A percentile compares a stretch with the other conserved stretches of the same genome.
These are phyloP conservation scores for Serinus canaria DNA, from an alignment of 2,113 vertebrate species.

Conservation along the genomic window DNA sequence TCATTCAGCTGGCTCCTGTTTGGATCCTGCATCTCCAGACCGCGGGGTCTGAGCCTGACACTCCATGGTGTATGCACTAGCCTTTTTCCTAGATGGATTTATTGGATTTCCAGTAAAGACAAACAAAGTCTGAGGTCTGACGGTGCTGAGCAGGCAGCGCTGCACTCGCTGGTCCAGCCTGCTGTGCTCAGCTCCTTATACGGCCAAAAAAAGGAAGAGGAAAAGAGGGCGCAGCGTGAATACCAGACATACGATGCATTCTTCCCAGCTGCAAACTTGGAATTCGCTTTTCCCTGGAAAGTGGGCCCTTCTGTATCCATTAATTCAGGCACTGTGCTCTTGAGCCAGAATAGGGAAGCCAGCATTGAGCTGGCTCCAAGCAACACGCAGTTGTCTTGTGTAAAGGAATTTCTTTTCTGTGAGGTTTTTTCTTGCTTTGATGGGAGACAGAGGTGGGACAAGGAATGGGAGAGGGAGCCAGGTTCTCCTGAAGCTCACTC, in stretches of 20 bases:
- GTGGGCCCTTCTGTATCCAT: conserved; percentile 6
- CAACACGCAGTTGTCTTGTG: background rate
- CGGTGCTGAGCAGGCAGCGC: background rate
- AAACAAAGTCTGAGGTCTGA: conserved; percentile 52
- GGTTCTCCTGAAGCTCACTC: background rate
- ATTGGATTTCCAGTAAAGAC: conserved; percentile 75
- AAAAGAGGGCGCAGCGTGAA: conserved; percentile 34
- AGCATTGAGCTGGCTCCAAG: conserved; percentile 22
- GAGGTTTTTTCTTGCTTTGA: background rate
- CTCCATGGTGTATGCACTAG: background rate
- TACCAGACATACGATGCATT: conserved; percentile 75
- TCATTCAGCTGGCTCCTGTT: background rate
- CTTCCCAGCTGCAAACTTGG: conserved; percentile 47
- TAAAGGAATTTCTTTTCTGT: conserved; percentile 11
- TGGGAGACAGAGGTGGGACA: background rate
- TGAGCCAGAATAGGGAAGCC: conserved; percentile 43
- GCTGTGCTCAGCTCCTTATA: conserved; percentile 69
- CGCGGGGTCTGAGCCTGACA: background rate
- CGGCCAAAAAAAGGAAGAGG: conserved; percentile 60
- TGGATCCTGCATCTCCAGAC: background rate
- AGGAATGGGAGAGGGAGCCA: background rate
- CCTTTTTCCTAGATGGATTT: conserved; percentile 71
- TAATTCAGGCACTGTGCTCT: conserved; percentile 26
- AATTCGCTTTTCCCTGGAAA: conserved; percentile 37
- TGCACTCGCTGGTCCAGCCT: conserved; percentile 33